phyloP scores from a whole-genome alignment of 2,797 vertebrate species.

The Silurus aristotelis region DNA sequence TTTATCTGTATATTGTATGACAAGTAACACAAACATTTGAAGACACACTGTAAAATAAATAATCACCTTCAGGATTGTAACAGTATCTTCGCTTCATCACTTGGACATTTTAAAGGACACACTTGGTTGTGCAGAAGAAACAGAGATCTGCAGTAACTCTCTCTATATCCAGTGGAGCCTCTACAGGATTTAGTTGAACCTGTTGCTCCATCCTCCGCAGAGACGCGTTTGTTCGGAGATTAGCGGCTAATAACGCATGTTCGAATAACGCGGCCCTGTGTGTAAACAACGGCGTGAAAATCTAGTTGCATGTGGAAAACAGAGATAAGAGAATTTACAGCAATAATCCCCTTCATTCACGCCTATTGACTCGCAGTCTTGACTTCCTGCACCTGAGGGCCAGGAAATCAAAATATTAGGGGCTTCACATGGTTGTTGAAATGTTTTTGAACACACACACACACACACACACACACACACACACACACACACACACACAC shows the following conservation, averaged over 20 bases:
- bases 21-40: not conserved
- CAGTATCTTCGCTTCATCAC: not conserved
- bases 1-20: no score
- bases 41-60: not conserved
- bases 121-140: not conserved
- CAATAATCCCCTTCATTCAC: constrained; percentile 79
- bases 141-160: not conserved
- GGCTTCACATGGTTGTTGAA: not conserved
- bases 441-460: not conserved
- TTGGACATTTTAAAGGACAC: not conserved
- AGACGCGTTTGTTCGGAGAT: constrained; percentile 64
- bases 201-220: constrained; percentile 45
- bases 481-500: not conserved
- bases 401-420: constrained; percentile 10
- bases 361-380: constrained; percentile 55
- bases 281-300: constrained; percentile 73
- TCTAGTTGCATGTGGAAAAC: constrained; percentile 73
- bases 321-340: constrained; percentile 76
- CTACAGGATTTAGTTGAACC: constrained; percentile 8
- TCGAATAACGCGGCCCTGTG: constrained; percentile 72
- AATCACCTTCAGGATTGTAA: no score
- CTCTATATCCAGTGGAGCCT: not conserved
- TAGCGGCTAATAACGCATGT: constrained; percentile 74
- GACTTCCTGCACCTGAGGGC: constrained; percentile 45
- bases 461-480: not conserved